These are phyloP conservation scores for Myotis yumanensis DNA, from an alignment of 2,113 vertebrate species.

Conservation along the genomic window DNA sequence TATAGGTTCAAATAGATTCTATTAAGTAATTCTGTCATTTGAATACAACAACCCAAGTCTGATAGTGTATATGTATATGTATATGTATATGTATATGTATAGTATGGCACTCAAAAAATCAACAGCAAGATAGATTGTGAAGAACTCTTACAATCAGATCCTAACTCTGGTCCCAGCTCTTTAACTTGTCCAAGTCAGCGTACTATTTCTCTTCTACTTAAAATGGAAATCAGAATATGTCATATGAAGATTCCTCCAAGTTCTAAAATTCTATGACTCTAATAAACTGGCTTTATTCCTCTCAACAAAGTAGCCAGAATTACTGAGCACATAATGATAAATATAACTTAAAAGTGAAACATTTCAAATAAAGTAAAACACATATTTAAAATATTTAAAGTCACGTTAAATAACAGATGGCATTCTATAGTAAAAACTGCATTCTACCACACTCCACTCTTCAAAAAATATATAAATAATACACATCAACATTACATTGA, in stretches of 20 bases:
- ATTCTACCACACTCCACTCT: neutral
- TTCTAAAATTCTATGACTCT: conserved; percentile 32
- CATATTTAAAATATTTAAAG: neutral
- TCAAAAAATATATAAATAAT: conserved; percentile 13
- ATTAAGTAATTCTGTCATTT: neutral
- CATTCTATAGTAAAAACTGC: neutral
- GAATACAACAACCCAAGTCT: neutral
- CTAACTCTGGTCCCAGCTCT: neutral
- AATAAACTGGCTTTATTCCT: neutral
- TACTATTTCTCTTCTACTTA: neutral
- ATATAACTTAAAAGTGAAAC: neutral
- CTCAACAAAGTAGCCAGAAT: neutral
- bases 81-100: neutral
- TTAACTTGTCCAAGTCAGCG: neutral
- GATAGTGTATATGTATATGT: neutral
- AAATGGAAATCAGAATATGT: neutral
- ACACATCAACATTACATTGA: neutral
- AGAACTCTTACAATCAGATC: neutral
- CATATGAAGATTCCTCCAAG: neutral
- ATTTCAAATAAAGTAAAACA: conserved; percentile 4
- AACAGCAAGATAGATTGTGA: neutral
- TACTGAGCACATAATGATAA: neutral
- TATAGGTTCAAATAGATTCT: neutral
- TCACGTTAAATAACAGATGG: neutral
- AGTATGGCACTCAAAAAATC: neutral